Conservation (phyloP, 2,888 invertebrate genomes). For the Andrena dorsata region DNA sequence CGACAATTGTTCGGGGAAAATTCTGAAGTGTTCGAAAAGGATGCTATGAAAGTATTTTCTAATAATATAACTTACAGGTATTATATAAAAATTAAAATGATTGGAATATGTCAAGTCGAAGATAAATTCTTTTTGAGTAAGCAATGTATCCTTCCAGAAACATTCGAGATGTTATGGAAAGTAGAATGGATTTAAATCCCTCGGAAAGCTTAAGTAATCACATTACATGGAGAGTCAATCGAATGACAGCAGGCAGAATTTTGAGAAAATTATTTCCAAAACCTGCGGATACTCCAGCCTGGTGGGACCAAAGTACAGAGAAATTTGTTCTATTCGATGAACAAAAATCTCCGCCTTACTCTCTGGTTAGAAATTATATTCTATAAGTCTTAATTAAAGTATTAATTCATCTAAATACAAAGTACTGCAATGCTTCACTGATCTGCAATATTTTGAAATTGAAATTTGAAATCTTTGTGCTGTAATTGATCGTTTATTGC, state of each 20-base stretch:
- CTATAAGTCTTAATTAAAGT: too few relatives aligned
- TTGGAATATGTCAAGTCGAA: background rate
- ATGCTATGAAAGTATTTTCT: conserved; percentile 87
- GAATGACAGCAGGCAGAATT: conserved; percentile 90
- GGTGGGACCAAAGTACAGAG: conserved; percentile 92
- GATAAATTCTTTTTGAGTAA: background rate
- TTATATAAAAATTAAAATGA: background rate
- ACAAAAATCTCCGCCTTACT: conserved; percentile 88
- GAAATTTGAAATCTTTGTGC: too few relatives aligned
- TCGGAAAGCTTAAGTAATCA: conserved; percentile 78
- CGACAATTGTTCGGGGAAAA: conserved; percentile 87
- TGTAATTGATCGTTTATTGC: background rate
- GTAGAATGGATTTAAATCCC: conserved; percentile 72
- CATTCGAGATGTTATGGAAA: conserved; percentile 75
- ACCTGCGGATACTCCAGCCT: conserved; percentile 88
- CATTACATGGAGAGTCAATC: conserved; percentile 90
- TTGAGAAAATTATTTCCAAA: conserved; percentile 91
- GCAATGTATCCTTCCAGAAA: conserved; percentile 60
- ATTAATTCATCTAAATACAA: too few relatives aligned
- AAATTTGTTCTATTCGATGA: conserved; percentile 92
- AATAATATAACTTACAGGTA: conserved; percentile 77
- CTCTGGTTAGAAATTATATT: conserved; percentile 85
- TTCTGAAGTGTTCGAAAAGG: conserved; percentile 87
- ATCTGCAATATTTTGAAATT: too few relatives aligned
- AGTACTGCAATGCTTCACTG: too few relatives aligned